These are phyloP conservation scores for Zophobas atratus DNA, from an alignment of 1,140 invertebrate genomes.

Conservation along the genomic window DNA sequence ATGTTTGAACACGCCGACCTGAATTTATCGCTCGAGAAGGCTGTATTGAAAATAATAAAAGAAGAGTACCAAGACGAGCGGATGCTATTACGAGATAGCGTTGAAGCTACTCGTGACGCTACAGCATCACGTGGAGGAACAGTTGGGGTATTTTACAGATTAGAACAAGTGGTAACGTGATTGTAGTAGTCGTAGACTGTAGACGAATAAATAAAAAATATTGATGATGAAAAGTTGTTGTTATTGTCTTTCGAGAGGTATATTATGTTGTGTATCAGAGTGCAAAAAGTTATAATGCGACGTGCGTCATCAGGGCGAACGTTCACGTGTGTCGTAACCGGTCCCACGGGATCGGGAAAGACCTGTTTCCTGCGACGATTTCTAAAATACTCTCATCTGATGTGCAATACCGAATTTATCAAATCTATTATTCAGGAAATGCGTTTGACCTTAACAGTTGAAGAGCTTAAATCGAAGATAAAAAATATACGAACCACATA, in stretches of 20 bases:
- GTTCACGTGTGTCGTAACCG: neutral
- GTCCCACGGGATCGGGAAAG: neutral
- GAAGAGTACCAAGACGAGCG: neutral
- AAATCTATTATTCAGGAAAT: neutral
- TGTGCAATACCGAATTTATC: neutral
- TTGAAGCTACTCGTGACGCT: neutral
- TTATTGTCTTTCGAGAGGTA: too few relatives aligned
- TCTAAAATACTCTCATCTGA: neutral
- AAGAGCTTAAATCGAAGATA: too few relatives aligned
- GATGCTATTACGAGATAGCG: neutral
- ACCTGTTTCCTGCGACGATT: neutral
- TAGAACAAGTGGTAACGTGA: neutral
- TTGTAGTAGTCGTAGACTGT: too few relatives aligned
- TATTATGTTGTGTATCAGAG: too few relatives aligned
- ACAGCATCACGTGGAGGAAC: neutral
- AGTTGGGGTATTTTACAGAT: neutral
- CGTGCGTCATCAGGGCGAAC: neutral
- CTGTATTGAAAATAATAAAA: neutral
- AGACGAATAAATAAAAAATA: too few relatives aligned
- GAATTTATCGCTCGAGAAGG: neutral
- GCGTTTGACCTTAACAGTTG: too few relatives aligned
- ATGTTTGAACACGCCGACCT: neutral
- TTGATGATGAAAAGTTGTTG: too few relatives aligned
- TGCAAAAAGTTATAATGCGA: neutral
- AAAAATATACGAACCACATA: too few relatives aligned